Conservation (phyloP, 2,888 invertebrate species). For the Noctua fimbriata region DNA sequence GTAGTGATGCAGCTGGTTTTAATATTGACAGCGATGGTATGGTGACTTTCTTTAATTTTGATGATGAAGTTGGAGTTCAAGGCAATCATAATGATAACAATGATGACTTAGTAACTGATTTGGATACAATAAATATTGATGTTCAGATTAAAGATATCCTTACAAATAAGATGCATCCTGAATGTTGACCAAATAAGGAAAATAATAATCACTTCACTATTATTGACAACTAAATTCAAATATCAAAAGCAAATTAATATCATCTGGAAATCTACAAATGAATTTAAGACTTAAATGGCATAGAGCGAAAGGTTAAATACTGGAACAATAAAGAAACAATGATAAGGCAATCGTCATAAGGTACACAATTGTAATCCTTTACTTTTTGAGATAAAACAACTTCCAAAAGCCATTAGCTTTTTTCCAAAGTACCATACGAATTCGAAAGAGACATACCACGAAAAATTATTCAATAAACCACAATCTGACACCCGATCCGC, state of each 20-base stretch:
- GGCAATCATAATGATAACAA: background rate
- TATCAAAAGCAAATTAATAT: background rate
- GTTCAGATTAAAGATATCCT: no score
- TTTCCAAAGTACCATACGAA: background rate
- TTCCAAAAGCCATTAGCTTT: background rate
- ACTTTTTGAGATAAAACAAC: background rate
- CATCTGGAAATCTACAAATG: background rate
- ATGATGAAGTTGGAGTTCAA: background rate
- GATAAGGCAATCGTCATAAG: no score
- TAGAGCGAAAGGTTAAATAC: no score
- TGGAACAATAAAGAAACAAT: background rate
- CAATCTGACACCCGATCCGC: constrained; percentile 62
- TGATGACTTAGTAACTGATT: background rate
- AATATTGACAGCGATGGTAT: constrained; percentile 24
- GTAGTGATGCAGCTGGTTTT: constrained; percentile 53
- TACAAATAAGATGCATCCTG: no score
- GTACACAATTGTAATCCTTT: background rate
- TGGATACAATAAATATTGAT: background rate
- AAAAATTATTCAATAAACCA: constrained; percentile 57
- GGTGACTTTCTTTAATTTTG: constrained; percentile 14
- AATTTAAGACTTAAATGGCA: no score
- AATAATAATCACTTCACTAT: background rate
- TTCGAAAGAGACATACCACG: constrained; percentile 21
- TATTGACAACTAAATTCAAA: background rate
- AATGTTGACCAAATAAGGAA: no score